Conservation (phyloP, 2,113 vertebrate genomes). For the Leptosomus discolor region DNA sequence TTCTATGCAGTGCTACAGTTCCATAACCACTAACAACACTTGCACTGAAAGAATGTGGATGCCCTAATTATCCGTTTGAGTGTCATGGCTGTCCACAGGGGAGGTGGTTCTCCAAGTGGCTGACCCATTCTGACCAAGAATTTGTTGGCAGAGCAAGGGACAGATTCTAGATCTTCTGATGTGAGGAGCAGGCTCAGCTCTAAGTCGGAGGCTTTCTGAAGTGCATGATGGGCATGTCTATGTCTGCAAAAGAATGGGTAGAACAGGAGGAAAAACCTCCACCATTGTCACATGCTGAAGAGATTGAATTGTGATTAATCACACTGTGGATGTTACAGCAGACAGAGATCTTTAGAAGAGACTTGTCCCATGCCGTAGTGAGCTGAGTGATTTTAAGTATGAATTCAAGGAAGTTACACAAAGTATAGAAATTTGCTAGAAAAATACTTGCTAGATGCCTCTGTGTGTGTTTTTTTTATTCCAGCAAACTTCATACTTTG, state of each 20-base stretch:
- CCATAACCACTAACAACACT: not conserved
- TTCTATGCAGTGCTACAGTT: not conserved
- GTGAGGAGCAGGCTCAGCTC: not conserved
- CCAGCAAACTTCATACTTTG: not conserved
- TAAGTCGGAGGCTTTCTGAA: not conserved
- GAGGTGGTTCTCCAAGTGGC: not conserved
- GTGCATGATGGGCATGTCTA: accelerated
- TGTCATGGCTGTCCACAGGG: not conserved
- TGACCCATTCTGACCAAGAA: not conserved
- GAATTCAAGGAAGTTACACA: not conserved
- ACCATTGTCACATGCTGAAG: not conserved
- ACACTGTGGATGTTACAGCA: not conserved
- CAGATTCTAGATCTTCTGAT: not conserved
- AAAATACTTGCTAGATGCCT: not conserved
- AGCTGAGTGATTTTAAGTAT: not conserved
- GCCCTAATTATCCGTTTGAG: not conserved
- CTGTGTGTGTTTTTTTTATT: not conserved
- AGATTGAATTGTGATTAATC: not conserved
- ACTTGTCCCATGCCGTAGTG: not conserved
- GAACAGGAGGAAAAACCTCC: not conserved
- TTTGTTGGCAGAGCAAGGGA: not conserved
- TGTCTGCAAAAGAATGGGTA: not conserved
- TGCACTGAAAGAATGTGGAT: not conserved
- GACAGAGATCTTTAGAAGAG: not conserved
- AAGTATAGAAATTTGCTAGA: not conserved